Conservation (phyloP, 2,888 invertebrate species). For the Ectobius pallidus region DNA sequence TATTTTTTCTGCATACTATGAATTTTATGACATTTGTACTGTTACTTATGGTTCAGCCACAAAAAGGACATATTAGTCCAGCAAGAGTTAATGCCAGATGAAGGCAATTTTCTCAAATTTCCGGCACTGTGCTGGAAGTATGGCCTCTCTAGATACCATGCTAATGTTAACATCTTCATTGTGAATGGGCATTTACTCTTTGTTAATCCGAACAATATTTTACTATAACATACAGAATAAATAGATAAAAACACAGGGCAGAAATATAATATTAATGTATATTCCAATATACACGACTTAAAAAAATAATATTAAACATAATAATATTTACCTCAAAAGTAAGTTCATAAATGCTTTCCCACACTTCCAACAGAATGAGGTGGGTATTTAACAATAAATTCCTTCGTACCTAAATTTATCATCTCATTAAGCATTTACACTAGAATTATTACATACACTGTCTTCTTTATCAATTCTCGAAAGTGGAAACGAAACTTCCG, state of each 20-base stretch:
- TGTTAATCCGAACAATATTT: too few relatives aligned
- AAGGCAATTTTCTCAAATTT: too few relatives aligned
- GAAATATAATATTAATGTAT: background rate
- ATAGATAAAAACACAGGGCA: background rate
- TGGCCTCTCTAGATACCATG: too few relatives aligned
- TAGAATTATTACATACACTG: background rate
- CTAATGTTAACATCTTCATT: too few relatives aligned
- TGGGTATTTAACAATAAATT: slow-evolving; percentile 9
- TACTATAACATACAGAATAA: background rate
- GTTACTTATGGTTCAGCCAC: too few relatives aligned
- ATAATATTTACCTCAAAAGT: background rate
- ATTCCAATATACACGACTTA: background rate
- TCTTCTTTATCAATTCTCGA: background rate
- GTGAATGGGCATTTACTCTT: too few relatives aligned
- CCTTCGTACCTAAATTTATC: background rate
- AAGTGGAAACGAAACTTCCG: slow-evolving; percentile 14
- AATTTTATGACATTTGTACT: too few relatives aligned
- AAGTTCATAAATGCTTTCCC: slow-evolving; percentile 11
- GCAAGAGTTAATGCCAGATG: too few relatives aligned
- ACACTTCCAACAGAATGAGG: background rate
- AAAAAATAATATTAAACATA: background rate
- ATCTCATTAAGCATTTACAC: slow-evolving; percentile 23
- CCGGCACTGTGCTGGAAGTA: too few relatives aligned
- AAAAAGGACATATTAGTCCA: too few relatives aligned
- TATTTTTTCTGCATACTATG: too few relatives aligned